phyloP scores from a whole-genome alignment of 2,888 invertebrate species.

The Eurytoma adleriae region DNA sequence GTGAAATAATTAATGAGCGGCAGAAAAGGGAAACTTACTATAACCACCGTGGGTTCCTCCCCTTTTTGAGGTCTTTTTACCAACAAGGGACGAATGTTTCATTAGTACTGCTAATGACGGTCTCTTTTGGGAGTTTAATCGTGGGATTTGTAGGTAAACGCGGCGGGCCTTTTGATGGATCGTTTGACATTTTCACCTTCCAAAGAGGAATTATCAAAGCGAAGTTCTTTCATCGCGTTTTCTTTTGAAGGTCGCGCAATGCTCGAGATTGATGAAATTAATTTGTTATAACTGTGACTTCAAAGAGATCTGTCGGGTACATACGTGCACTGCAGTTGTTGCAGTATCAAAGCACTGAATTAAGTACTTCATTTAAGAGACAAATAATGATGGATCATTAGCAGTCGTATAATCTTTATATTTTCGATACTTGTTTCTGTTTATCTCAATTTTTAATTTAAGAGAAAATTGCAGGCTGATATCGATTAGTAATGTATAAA shows the following conservation, averaged over 20 bases:
- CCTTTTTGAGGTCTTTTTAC: not conserved
- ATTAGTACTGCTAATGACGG: conserved; percentile 47
- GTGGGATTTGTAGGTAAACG: conserved; percentile 4
- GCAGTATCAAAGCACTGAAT: not conserved
- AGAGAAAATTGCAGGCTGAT: too few relatives aligned
- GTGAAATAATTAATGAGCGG: conserved; percentile 36
- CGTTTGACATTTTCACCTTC: conserved; percentile 22
- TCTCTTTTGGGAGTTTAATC: conserved; percentile 24
- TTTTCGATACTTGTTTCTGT: too few relatives aligned
- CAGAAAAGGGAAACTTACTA: not conserved
- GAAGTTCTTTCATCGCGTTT: not conserved
- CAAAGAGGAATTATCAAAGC: not conserved
- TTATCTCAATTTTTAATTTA: too few relatives aligned
- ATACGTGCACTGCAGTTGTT: too few relatives aligned
- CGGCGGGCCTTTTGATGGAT: conserved; percentile 27
- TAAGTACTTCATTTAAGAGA: too few relatives aligned
- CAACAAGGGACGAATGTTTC: conserved; percentile 23
- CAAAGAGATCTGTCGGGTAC: not conserved
- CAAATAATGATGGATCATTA: too few relatives aligned
- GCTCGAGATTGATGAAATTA: conserved; percentile 14
- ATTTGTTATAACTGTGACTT: conserved; percentile 6
- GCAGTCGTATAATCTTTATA: too few relatives aligned
- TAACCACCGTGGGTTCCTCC: not conserved
- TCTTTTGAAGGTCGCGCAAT: not conserved
- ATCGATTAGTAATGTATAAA: too few relatives aligned